phyloP scores from a whole-genome alignment of 2,888 invertebrate species.

The Ptilodon capucinus region DNA sequence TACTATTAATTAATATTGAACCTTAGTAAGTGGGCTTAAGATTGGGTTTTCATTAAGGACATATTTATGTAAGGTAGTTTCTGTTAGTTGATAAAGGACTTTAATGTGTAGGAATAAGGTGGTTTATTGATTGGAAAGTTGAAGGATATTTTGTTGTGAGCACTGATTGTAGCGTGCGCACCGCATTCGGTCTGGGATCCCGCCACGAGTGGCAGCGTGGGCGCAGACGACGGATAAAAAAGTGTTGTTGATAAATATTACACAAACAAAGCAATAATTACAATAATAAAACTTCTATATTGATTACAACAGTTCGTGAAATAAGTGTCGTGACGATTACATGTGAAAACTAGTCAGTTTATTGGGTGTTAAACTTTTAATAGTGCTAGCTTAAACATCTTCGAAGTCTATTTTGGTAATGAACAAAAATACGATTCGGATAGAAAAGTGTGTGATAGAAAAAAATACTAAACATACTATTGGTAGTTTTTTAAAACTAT shows the following conservation, averaged over 20 bases:
- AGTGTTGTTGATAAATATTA: constrained; percentile 2
- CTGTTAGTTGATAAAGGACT: neutral
- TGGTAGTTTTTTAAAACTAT: no score
- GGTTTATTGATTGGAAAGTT: neutral
- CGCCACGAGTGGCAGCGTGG: constrained; percentile 17
- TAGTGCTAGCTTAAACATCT: neutral
- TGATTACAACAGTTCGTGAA: neutral
- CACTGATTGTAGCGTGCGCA: constrained; percentile 14
- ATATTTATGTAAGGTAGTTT: neutral
- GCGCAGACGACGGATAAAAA: constrained; percentile 1
- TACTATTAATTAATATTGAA: neutral
- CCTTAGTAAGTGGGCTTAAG: neutral
- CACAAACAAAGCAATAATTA: constrained; percentile 14
- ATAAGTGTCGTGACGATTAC: neutral
- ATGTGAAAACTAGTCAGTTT: neutral
- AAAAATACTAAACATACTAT: no score
- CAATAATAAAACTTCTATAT: neutral
- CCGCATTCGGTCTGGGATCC: constrained; percentile 22
- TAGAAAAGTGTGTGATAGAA: no score
- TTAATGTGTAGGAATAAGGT: neutral
- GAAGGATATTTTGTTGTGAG: constrained; percentile 2
- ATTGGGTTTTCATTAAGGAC: neutral
- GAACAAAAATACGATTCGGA: neutral
- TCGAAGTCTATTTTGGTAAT: neutral
- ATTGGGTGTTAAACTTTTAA: neutral